Percentiles rank a stretch among this genome's conserved stretches.
These are phyloP conservation scores for Dorcus hopei DNA, from an alignment of 2,888 invertebrate species.

Conservation along the genomic window DNA sequence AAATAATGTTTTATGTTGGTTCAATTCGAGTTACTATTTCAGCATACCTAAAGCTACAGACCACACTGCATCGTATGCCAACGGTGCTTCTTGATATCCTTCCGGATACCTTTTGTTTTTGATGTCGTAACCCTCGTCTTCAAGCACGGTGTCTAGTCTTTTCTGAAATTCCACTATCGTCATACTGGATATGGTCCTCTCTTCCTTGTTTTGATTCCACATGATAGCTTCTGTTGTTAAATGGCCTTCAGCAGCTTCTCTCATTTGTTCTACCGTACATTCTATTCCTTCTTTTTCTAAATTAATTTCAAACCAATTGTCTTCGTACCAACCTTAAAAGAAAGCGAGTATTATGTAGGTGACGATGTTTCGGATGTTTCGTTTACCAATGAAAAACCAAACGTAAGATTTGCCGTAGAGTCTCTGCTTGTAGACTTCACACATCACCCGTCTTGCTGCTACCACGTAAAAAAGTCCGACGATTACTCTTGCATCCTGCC, in stretches of 20 bases:
- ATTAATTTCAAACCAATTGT: conserved; percentile 95
- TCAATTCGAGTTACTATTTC: not conserved
- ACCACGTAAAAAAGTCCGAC: conserved; percentile 98
- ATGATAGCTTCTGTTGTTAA: conserved; percentile 97
- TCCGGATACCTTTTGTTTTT: conserved; percentile 84
- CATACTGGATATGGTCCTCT: conserved; percentile 93
- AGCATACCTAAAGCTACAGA: conserved; percentile 86
- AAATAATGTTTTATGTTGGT: not conserved
- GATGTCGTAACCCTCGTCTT: conserved; percentile 79
- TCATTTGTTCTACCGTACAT: conserved; percentile 92
- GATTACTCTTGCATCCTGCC: conserved; percentile 96
- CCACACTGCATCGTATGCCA: conserved; percentile 99
- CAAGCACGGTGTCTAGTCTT: conserved; percentile 77
- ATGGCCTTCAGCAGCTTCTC: conserved; percentile 93
- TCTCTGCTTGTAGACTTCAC: conserved; percentile 92
- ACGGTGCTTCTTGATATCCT: conserved; percentile 96
- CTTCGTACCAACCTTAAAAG: conserved; percentile 89
- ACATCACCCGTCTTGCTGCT: conserved; percentile 92
- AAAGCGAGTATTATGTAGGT: not conserved
- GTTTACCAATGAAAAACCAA: conserved; percentile 97
- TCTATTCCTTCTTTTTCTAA: conserved; percentile 83
- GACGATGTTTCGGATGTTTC: too few relatives aligned
- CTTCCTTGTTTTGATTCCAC: conserved; percentile 92
- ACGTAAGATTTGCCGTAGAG: conserved; percentile 95
- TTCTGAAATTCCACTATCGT: conserved; percentile 88